Conservation (phyloP, 2,113 vertebrate species). For the Tichodroma muraria region DNA sequence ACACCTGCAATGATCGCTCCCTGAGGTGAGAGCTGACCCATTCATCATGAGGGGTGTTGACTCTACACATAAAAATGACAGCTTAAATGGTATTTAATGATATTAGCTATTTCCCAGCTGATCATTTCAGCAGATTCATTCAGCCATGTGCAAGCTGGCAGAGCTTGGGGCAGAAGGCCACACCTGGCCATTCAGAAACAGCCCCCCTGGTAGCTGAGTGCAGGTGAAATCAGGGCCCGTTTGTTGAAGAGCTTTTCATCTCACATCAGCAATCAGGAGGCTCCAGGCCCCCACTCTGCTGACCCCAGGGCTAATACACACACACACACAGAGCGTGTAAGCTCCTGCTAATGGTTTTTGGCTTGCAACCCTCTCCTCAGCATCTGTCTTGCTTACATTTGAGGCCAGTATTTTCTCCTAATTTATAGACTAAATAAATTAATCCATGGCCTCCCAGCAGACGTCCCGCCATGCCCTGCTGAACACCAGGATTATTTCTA, state of each 20-base stretch:
- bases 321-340: background rate
- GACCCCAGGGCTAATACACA: background rate
- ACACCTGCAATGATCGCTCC: background rate
- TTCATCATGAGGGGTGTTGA: slow-evolving; percentile 18
- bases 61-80: slow-evolving; percentile 38
- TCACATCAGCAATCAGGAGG: background rate
- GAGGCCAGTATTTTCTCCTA: background rate
- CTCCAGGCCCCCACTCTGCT: background rate
- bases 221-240: background rate
- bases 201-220: slow-evolving; percentile 5
- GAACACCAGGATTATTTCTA: slow-evolving; percentile 4
- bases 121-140: slow-evolving; percentile 33
- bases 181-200: slow-evolving; percentile 37
- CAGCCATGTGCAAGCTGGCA: slow-evolving; percentile 38
- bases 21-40: slow-evolving; percentile 1
- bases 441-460: background rate
- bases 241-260: background rate
- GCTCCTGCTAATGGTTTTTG: slow-evolving; percentile 21
- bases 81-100: slow-evolving; percentile 50
- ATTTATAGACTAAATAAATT: slow-evolving; percentile 41
- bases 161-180: slow-evolving; percentile 30
- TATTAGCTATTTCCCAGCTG: slow-evolving; percentile 38
- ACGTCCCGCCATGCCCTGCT: background rate
- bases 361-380: background rate
- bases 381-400: slow-evolving; percentile 23